Base-by-base conservation (phyloP, 2,113 vertebrate genomes). In the Electrona antarctica region DNA sequence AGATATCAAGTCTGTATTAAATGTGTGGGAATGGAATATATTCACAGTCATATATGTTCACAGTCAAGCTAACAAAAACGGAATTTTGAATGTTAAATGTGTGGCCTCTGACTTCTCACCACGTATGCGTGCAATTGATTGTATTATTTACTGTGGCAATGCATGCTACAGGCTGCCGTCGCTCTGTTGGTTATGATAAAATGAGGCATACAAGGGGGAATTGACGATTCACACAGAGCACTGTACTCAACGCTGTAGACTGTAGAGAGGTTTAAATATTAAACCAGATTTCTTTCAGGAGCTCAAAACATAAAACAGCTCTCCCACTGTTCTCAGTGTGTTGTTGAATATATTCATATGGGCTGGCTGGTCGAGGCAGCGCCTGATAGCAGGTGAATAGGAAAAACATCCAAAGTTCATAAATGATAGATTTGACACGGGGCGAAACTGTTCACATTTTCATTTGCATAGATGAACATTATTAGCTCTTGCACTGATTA, bases 331-430 rank as follows among this genome's bases (percentile, higher is more conserved):
- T 87, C 64, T 87, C 61, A 61, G 67, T 74, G 76, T 81, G 76
- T 71, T 84, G 84, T 73, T 88, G 73, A 90, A 89, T 89, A 84
- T 89, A 92, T 92, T 91, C 84, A 92, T 88, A 72, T 60, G 70
- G 56, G 59, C 77, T 83, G 77, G 41, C 74, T 84, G 80, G 45
- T 50, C 55, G 51, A 9, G 55, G 74, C 75, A 73, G 74, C 45
- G 81, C 15, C 79, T 88, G 78, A 87, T 88, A 82, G 85, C 74
- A 89, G 86, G 71, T 82, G 85, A 79, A 81, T 80, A 75, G 33
- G 33, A 41, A 41, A 82, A 87, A 86, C 74, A 74, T 74, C 71
- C 72, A 71, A 78, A 72, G 77, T 86, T 86, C 88, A 89, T 90
- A 84, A 93, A 90, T 78, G 80, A 88, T 85, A 74, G 63, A 90